Base-by-base conservation (phyloP, 2,888 invertebrate species). In the Pristionchus arcanus region DNA sequence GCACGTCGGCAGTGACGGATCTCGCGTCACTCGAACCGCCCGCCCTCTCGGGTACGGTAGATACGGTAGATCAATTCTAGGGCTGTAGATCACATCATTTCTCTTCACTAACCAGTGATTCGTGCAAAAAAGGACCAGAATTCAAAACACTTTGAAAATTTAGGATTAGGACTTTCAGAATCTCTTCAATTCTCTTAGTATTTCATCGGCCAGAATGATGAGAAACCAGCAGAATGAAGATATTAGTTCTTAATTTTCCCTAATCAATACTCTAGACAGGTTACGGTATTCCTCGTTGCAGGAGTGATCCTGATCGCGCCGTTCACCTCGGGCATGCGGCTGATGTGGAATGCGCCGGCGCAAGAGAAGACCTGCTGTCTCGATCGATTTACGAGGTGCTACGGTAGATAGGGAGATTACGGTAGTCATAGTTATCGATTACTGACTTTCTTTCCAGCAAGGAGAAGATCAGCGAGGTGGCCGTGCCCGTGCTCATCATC, bases 291-390 rank as follows among this genome's bases (percentile, higher is more conserved):
- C 13, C 0, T 85, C 59, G 15, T 16, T 68, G 25, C 42, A 37
- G 94, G 94, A 28, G 92, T 94, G 21, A 91, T 94, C 28, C 91
- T 94, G 66, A 89, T 94, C 66, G 94, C 94, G 13, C 93, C 94
- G 15, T 94, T 94, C 90, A 92, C 92, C n/a, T 93, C 92, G 37
- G 94, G 93, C 21, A 89, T 93, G n/a, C 83, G 93, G 59, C 90
- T 94, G 11, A 68, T 94, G 81, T 90, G 89, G 42, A 89, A 89
- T n/a, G 91, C 90, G 53, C 90, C 93, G 66, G 77, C 89, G 42
- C 55, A 90, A 74, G 90, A 90, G 71, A 86, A 90, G 59, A 90
- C 91, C 84, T 90, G 92, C 74, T 91, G 91, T 77, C 90, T 91
- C 31, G 93, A 93, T 89, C 90, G 91, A 16, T 93, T 93, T 85